Evolutionary conservation across 2,113 vertebrate genomes (phyloP).

Genomic region (Labeo rohita): DNA sequence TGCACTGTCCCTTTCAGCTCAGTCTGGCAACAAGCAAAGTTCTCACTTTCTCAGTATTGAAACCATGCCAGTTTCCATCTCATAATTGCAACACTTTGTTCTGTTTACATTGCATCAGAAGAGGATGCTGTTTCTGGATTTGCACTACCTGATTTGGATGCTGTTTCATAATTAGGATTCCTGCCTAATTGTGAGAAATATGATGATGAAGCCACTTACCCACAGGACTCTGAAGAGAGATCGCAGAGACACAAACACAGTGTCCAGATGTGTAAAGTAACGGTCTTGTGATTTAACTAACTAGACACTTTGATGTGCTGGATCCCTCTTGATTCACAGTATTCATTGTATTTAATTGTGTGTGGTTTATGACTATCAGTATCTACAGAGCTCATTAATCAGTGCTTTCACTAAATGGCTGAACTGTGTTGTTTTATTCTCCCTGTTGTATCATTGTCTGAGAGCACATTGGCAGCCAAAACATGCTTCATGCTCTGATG

Average conservation of each 20-base stretch:
- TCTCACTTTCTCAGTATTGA: neutral
- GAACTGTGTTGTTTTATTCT: constrained; percentile 51
- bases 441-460: constrained; percentile 54
- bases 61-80: neutral
- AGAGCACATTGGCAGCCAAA: constrained; percentile 43
- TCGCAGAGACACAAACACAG: neutral
- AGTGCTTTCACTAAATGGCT: constrained; percentile 48
- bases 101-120: neutral
- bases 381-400: constrained; percentile 55
- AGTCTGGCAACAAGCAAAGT: neutral
- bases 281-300: constrained; percentile 23
- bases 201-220: neutral
- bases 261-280: neutral
- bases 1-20: too few relatives aligned
- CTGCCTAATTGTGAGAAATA: neutral
- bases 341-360: constrained; percentile 52
- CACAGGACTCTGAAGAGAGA: neutral
- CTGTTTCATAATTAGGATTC: neutral
- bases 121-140: neutral
- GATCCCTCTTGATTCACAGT: constrained; percentile 1
- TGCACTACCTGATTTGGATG: neutral
- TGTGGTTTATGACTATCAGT: constrained; percentile 58
- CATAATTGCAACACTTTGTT: neutral
- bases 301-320: constrained; percentile 46
- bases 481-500: neutral